Evolutionary conservation across 2,797 vertebrate species (phyloP), one percentile per base, ranked within the genome.

Genomic region (Parambassis ranga): DNA sequence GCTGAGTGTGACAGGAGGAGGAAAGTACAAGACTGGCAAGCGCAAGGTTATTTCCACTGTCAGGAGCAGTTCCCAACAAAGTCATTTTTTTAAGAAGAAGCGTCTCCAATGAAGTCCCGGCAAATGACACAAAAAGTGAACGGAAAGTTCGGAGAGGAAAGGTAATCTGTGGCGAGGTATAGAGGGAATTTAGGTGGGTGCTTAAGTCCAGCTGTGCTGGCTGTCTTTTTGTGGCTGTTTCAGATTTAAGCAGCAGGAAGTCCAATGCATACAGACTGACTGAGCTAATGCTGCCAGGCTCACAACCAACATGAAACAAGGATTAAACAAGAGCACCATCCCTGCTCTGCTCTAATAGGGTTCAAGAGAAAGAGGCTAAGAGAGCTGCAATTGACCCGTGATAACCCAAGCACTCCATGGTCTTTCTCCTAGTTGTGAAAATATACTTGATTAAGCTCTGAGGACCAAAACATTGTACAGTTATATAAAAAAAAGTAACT

Each of bases 211-310:
- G 71, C 83, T 87, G 84, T 49, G 60, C 43, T 10, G 65, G 46
- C 70, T 69, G 43, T 65, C 63, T 77, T 43, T 69, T 48, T 77
- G 53, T 77, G 75, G 61, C 68, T 61, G 61, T 39, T 56, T 30
- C 67, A 82, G 75, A 76, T 83, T 85, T 77, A 83, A 82, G 71
- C 71, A 70, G 66, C 55, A 23, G 55, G 52, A 57, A n/a, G 37
- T 48, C 60, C 32, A 39, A 68, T 42, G 22, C 57, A 32, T 14
- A 37, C 53, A 20, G 41, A 28, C 36, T 7, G 5, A 50, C 68
- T 27, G 43, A 31, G 58, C 30, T 49, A 38, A 62, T 14, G 22
- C 39, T 15, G 30, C 24, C 48, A 10, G 10, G n/a, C 52, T 35
- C 65, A 66, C 66, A 11, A 47, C 58, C 33, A 16, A 36, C 38